Conservation (phyloP, 1,140 invertebrate species). For the Spodoptera litura region DNA sequence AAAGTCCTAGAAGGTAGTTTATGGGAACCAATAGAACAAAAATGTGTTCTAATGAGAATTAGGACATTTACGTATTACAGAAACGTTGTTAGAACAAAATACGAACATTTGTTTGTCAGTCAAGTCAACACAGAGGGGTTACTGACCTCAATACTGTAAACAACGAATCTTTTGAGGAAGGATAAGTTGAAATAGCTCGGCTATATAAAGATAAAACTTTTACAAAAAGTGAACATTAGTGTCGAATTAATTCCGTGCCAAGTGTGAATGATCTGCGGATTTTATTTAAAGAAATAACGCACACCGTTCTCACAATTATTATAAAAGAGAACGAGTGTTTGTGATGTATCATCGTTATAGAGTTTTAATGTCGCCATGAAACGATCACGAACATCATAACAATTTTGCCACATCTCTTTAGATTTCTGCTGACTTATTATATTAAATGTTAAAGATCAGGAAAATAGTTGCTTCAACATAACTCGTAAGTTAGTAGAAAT, state of each 20-base stretch:
- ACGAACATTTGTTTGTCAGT: conserved; percentile 12
- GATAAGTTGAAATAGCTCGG: conserved; percentile 56
- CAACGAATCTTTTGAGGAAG: conserved; percentile 63
- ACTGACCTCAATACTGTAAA: conserved; percentile 62
- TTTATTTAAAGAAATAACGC: conserved; percentile 25
- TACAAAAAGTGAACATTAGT: conserved; percentile 33
- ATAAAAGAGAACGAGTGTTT: too few species aligned
- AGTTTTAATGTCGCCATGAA: conserved; percentile 25
- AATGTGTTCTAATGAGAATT: conserved; percentile 23
- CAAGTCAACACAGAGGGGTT: conserved; percentile 52
- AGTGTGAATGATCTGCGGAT: conserved; percentile 34
- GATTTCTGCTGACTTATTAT: conserved; percentile 8
- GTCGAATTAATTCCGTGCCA: conserved; percentile 35
- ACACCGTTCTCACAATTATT: conserved; percentile 3
- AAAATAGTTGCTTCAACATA: neutral
- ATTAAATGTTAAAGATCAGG: neutral
- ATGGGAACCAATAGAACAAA: neutral
- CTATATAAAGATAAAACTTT: conserved; percentile 51
- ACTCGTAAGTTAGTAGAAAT: neutral
- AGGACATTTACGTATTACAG: neutral
- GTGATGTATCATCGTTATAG: conserved; percentile 12
- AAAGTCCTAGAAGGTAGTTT: neutral
- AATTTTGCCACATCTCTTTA: conserved; percentile 12
- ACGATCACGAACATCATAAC: conserved; percentile 14
- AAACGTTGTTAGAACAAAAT: conserved; percentile 18